These are phyloP conservation scores for Columbina picui DNA, from an alignment of 2,113 vertebrate genomes.

Conservation along the genomic window DNA sequence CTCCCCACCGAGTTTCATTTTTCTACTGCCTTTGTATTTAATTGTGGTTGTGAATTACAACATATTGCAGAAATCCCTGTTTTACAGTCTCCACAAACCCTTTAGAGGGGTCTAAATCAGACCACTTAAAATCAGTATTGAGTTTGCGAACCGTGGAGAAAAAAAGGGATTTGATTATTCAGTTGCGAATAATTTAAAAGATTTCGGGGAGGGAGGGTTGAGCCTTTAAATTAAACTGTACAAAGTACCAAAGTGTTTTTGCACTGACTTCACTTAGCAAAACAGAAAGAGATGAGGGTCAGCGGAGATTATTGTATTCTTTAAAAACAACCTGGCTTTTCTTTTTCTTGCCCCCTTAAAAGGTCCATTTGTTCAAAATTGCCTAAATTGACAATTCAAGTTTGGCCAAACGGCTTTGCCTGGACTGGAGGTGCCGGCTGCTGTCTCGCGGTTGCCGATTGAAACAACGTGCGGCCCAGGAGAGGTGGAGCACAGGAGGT, in stretches of 20 bases:
- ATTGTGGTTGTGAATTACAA: background rate
- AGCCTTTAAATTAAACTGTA: background rate
- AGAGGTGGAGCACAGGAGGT: background rate
- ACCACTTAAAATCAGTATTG: background rate
- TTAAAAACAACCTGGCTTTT: background rate
- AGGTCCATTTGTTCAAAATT: background rate
- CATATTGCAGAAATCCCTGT: background rate
- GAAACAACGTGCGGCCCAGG: background rate
- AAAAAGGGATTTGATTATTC: background rate
- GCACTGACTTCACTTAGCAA: background rate
- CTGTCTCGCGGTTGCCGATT: background rate
- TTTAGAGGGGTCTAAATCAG: background rate
- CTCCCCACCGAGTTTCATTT: background rate
- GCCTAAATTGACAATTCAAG: too few species aligned
- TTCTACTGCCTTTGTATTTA: background rate
- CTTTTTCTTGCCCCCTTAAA: background rate
- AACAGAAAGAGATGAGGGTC: background rate
- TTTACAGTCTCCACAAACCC: background rate
- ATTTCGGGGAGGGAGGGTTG: background rate
- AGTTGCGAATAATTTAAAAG: background rate
- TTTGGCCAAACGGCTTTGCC: background rate
- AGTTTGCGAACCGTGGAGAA: background rate
- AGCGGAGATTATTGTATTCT: background rate
- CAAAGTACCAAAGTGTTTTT: background rate
- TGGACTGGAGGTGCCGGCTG: background rate